These are phyloP conservation scores for Erpobdella octoculata DNA, from an alignment of 2,888 invertebrate genomes.

Conservation along the genomic window DNA sequence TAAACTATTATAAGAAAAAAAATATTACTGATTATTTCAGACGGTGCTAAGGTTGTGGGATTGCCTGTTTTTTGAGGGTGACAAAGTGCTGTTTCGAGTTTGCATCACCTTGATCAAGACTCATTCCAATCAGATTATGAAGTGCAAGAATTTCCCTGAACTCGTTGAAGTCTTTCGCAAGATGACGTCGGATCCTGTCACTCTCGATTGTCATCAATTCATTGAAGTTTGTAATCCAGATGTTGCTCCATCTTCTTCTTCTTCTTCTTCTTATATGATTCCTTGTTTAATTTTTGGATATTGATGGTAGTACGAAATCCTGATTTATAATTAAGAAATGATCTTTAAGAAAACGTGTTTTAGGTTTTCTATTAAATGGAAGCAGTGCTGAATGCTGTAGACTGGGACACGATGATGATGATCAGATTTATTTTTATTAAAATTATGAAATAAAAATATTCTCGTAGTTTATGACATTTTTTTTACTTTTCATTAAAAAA, in stretches of 20 bases:
- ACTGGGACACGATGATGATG: no score
- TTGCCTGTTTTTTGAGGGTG: conserved; percentile 85
- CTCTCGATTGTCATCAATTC: conserved; percentile 78
- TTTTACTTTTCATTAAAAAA: background rate
- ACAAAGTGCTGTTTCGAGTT: conserved; percentile 81
- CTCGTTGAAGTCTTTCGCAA: conserved; percentile 74
- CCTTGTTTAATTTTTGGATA: background rate
- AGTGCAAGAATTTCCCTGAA: conserved; percentile 71
- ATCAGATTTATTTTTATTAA: background rate
- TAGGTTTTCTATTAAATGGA: background rate
- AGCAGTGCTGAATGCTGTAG: no score
- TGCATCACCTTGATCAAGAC: conserved; percentile 69
- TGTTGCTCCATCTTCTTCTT: no score
- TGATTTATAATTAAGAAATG: conserved; percentile 33
- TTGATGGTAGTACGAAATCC: background rate
- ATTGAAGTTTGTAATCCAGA: conserved; percentile 63
- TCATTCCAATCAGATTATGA: conserved; percentile 58
- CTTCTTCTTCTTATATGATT: background rate
- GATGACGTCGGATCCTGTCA: conserved; percentile 69
- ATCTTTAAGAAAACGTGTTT: background rate
- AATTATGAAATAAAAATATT: background rate
- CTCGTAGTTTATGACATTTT: background rate
- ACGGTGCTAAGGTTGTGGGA: conserved; percentile 92
- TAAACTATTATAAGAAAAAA: no score
- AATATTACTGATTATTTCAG: conserved; percentile 48